Base-by-base conservation (phyloP, 2,888 invertebrate species). In the Phalangium opilio region DNA sequence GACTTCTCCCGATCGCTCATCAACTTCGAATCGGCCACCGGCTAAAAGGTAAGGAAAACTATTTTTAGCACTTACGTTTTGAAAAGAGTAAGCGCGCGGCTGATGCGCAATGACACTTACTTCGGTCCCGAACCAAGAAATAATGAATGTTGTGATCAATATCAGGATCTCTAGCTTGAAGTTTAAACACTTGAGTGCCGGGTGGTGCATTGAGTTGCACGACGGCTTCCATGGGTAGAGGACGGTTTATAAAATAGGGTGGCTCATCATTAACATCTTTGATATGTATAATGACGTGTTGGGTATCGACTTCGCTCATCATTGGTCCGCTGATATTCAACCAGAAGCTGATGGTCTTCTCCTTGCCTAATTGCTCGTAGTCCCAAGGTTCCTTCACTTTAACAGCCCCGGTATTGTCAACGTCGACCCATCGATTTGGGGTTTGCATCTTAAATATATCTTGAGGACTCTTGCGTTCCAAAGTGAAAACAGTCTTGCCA, bases 381-480 rank as follows among this genome's bases (percentile, higher is more conserved):
- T 90, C 89, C 90, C 90, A 90, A 77, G 87, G 87, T 77, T 87
- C 85, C 70, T 86, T 87, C 55, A 90, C 89, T 62, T 83, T 78
- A 61, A 90, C 87, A 48, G 85, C 83, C 59, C 90, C 90, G 69
- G 84, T 86, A 41, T 83, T 78, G 67, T 85, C 87, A 45, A 90
- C 87, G 41, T 83, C 84, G 48, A 90, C 87, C 89, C 90, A 90
- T 35, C 53, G 81, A 72, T 89, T 90, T 65, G 87, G 86, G 62
- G 89, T 89, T 60, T 89, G 75, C 62, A 90, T 86, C 70, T 89
- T 87, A 67, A 89, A 90, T 10, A 83, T 85, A 67, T 90, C 89
- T 61, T 83, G 77, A 58, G 87, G 87, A 44, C 85, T 84, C 69
- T 89, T 87, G 66, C 89, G 87, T 63, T 87, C 89, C 58, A 90